phyloP scores from a whole-genome alignment of 2,888 invertebrate genomes.

The Stramonita haemastoma region DNA sequence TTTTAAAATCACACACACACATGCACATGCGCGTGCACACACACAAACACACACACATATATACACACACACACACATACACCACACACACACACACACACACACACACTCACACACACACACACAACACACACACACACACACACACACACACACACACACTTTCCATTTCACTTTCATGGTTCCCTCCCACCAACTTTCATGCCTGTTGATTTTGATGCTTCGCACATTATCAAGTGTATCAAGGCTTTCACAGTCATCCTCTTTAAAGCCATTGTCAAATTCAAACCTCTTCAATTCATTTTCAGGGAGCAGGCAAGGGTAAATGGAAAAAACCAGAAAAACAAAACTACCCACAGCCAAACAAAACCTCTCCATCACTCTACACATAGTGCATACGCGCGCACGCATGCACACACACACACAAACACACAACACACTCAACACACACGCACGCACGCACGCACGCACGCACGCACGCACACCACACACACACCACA shows the following conservation, averaged over 20 bases:
- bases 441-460: not conserved
- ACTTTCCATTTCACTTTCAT: not conserved
- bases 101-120: not conserved
- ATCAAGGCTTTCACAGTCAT: constrained; percentile 5
- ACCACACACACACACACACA: not conserved
- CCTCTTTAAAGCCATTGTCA: not conserved
- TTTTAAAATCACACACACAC: not conserved
- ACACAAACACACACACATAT: not conserved
- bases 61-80: not conserved
- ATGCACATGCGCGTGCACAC: not conserved
- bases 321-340: not conserved
- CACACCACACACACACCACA: not conserved
- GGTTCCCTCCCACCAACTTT: not conserved
- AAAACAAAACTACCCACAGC: not conserved
- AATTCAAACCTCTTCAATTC: not conserved
- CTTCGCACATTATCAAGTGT: not conserved
- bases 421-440: not conserved
- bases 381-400: not conserved
- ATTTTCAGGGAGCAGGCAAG: not conserved
- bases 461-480: not conserved
- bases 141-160: not conserved
- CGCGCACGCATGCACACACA: not conserved
- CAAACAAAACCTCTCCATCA: not conserved
- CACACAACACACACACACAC: not conserved
- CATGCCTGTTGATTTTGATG: not conserved